phyloP scores from a whole-genome alignment of 2,797 vertebrate genomes.

The Nannoperca australis region DNA sequence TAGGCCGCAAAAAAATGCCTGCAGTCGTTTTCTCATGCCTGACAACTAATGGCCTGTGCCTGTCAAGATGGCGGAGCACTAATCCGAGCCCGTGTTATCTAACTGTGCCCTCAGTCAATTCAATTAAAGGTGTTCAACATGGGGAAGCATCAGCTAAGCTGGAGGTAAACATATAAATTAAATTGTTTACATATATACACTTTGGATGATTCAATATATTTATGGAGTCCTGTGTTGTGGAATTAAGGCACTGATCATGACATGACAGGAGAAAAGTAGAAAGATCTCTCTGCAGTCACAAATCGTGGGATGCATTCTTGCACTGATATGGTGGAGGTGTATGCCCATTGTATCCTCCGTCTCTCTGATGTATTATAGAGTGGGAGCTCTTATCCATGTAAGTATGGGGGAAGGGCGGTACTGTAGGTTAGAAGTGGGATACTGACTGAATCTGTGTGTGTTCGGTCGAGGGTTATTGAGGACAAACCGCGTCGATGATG shows the following conservation, averaged over 20 bases:
- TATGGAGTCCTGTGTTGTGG: conserved; percentile 7
- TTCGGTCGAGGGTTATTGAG: conserved; percentile 17
- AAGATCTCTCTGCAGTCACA: conserved; percentile 42
- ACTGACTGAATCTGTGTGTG: conserved; percentile 30
- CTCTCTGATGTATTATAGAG: conserved; percentile 75
- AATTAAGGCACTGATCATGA: conserved; percentile 23
- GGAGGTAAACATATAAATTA: conserved; percentile 24
- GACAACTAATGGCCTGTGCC: conserved; percentile 56
- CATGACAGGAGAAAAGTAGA: conserved; percentile 30
- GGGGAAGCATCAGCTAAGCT: conserved; percentile 26
- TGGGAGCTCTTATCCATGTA: conserved; percentile 67
- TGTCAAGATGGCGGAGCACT: conserved; percentile 38
- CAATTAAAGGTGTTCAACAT: conserved; percentile 53
- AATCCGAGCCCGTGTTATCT: conserved; percentile 48
- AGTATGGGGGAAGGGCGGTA: conserved; percentile 47
- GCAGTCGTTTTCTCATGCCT: conserved; percentile 53
- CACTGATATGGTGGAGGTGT: conserved; percentile 63
- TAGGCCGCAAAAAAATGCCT: conserved; percentile 53
- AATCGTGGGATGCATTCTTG: conserved; percentile 37
- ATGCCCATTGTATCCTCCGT: conserved; percentile 53
- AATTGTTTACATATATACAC: conserved; percentile 33
- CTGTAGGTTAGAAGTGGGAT: conserved; percentile 48
- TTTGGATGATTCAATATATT: background rate
- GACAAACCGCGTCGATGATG: conserved; percentile 30
- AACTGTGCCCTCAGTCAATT: conserved; percentile 56